Conservation (phyloP, 2,113 vertebrate species). For the Sminthopsis crassicaudata region DNA sequence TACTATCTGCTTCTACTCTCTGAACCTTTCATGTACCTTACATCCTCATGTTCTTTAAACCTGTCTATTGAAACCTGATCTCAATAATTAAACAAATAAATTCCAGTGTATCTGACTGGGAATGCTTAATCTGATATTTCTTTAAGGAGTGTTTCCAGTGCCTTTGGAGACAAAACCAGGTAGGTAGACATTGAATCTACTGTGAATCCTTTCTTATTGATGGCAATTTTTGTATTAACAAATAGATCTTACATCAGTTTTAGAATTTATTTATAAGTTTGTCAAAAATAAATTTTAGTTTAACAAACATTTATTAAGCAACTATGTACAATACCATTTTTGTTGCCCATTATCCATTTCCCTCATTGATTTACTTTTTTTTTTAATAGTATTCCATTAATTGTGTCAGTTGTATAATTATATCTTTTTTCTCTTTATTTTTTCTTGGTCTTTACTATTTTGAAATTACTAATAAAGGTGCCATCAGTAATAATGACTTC, state of each 20-base stretch:
- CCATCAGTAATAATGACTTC: not conserved
- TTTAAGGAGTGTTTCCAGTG: not conserved
- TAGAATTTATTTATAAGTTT: not conserved
- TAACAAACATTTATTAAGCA: not conserved
- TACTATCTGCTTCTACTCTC: not conserved
- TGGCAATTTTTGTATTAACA: not conserved
- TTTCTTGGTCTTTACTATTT: not conserved
- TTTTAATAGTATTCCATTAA: not conserved
- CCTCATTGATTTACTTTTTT: not conserved
- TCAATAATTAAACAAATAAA: not conserved
- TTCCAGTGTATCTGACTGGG: not conserved
- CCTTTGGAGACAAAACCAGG: not conserved
- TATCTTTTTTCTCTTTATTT: not conserved
- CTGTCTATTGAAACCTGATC: not conserved
- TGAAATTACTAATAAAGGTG: not conserved
- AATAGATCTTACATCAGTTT: not conserved
- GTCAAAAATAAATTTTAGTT: not conserved
- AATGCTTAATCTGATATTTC: not conserved
- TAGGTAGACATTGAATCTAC: not conserved
- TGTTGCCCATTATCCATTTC: not conserved
- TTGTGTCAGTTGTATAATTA: not conserved
- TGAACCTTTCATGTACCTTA: not conserved
- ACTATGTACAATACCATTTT: not conserved
- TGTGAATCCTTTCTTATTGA: not conserved
- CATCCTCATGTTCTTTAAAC: not conserved